Evolutionary conservation across 2,797 vertebrate species (phyloP), one percentile per base, ranked within the genome.

Genomic region (Orestias chungarensis): DNA sequence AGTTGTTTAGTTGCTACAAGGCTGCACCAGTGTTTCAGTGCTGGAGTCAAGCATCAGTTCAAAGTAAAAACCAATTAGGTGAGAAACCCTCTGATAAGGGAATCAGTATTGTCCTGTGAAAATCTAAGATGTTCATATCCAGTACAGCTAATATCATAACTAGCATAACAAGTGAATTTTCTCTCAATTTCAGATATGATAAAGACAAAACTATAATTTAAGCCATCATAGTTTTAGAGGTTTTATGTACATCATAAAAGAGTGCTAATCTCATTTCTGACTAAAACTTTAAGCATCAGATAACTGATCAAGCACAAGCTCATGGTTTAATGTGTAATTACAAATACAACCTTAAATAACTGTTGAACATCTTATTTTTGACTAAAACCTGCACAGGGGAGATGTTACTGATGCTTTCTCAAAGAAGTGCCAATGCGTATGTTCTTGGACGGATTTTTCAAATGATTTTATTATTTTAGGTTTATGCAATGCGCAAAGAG

Each of bases 401-500:
- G 77, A 82, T 59, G 61, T 68, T 50, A 35, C 65, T 0, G 8
- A 15, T 33, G 31, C 31, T 1, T 44, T 29, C 4, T n/a, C n/a
- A 64, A 64, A 64, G 12, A 62, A 40, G 6, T 40, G 18, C 11
- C 10, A 42, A 20, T 52, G 73, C 17, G 67, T 62, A 80, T 81
- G 81, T 80, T 78, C 82, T 75, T 65, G 15, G 66, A 80, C 87
- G 89, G 79, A 84, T 85, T 81, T 83, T 62, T 54, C 68, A 66
- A 74, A 87, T 73, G 75, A 80, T 81, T 86, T 77, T 70, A 79
- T 81, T 78, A 71, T 64, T 49, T 33, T 33, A 4, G 44, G 57
- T 73, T 62, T 68, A 57, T 61, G 47, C 54, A 15, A 62, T 72
- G 15, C 33, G 49, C 40, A 70, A 72, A 33, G 12, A 75, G 76